phyloP scores from a whole-genome alignment of 2,113 vertebrate species.

The Hippoglossus stenolepis region DNA sequence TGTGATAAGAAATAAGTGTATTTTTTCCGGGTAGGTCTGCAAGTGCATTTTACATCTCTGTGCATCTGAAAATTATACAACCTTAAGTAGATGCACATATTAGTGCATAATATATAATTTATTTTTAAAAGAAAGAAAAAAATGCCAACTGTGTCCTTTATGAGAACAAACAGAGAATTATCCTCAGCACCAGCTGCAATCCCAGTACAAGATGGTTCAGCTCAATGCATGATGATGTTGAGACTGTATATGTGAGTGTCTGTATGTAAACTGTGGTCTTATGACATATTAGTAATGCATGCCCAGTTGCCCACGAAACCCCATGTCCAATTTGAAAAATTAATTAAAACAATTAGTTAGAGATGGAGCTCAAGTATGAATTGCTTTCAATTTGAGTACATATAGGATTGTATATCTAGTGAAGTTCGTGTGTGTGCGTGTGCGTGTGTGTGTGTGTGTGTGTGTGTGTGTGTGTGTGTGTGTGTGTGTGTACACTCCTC shows the following conservation, averaged over 20 bases:
- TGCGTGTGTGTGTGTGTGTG: no score
- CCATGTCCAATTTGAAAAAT: background rate
- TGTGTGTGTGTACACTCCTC: conserved; percentile 7
- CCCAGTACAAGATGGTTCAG: background rate
- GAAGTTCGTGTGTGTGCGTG: background rate
- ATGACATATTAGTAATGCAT: background rate
- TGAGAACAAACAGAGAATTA: background rate
- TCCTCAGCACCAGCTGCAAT: background rate
- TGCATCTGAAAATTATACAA: background rate
- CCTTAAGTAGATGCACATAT: background rate
- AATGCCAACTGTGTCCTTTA: no score
- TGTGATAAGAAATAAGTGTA: background rate
- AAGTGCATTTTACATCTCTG: background rate
- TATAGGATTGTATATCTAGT: no score
- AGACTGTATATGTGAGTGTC: background rate
- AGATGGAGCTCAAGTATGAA: background rate
- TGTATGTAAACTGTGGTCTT: background rate
- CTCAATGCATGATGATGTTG: background rate
- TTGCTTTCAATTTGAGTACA: no score
- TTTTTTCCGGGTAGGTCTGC: no score
- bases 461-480: background rate
- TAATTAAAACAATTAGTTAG: background rate
- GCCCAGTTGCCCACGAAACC: background rate
- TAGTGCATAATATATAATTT: background rate
- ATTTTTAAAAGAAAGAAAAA: no score